Conservation (phyloP, 2,888 invertebrate species). For the Caenorhabditis auriculariae region DNA sequence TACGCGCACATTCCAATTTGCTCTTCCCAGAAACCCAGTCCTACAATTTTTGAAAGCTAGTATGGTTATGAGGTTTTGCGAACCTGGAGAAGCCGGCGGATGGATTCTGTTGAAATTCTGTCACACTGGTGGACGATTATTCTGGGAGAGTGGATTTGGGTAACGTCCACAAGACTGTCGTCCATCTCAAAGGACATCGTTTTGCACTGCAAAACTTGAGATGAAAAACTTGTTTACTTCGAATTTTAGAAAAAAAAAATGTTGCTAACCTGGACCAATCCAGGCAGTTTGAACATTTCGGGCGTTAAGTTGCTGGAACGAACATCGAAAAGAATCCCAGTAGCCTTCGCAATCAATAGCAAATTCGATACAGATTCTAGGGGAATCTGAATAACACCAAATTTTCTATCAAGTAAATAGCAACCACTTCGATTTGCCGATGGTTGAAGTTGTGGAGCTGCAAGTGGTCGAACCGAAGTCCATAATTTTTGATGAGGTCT, state of each 20-base stretch:
- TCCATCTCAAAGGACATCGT: slow-evolving; percentile 24
- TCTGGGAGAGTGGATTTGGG: not conserved
- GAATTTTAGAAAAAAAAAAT: not conserved
- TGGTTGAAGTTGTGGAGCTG: slow-evolving; percentile 3
- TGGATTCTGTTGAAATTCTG: slow-evolving; percentile 10
- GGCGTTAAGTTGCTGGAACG: slow-evolving; percentile 8
- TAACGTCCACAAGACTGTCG: slow-evolving; percentile 11
- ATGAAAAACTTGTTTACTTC: not conserved
- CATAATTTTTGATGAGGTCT: slow-evolving; percentile 1
- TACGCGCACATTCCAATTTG: slow-evolving; percentile 9
- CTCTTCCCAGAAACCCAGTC: slow-evolving; percentile 8
- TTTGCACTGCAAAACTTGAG: slow-evolving; percentile 4
- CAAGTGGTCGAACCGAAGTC: slow-evolving; percentile 17
- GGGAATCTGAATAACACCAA: no score
- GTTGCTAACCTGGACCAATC: slow-evolving; percentile 8
- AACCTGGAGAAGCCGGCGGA: not conserved
- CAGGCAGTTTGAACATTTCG: slow-evolving; percentile 1
- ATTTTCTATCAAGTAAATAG: no score
- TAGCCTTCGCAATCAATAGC: slow-evolving; percentile 5
- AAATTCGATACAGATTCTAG: slow-evolving; percentile 15
- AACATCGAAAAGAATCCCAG: slow-evolving; percentile 14
- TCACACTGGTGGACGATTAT: slow-evolving; percentile 26
- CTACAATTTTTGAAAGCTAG: not conserved
- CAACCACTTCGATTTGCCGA: no score
- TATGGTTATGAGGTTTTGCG: not conserved